A percentile compares a stretch with the other conserved stretches of the same genome.
These are phyloP conservation scores for Formica selysi DNA, from an alignment of 1,140 invertebrate species.

Conservation along the genomic window DNA sequence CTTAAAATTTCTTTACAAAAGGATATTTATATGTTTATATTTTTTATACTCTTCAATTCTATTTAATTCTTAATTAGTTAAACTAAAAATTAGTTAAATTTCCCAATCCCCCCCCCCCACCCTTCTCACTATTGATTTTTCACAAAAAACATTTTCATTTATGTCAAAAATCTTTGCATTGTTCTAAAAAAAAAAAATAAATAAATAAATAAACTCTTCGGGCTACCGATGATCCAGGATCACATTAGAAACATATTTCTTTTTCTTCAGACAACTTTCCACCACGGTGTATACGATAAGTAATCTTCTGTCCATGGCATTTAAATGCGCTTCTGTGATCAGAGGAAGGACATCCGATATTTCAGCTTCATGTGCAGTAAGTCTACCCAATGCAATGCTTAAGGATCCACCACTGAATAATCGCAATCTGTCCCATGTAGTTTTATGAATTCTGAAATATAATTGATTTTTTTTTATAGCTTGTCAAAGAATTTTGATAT, in stretches of 20 bases:
- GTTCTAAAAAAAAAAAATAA: conserved; percentile 16
- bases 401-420: conserved; percentile 90
- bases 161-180: not conserved
- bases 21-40: no score
- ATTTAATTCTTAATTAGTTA: not conserved
- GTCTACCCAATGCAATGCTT: conserved; percentile 86
- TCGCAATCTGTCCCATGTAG: conserved; percentile 90
- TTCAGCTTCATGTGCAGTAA: conserved; percentile 86
- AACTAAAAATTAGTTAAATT: conserved; percentile 19
- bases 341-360: conserved; percentile 87
- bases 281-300: conserved; percentile 91
- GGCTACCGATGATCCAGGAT: conserved; percentile 78
- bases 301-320: conserved; percentile 93
- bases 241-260: conserved; percentile 81
- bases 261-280: conserved; percentile 89
- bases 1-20: no score
- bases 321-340: conserved; percentile 91
- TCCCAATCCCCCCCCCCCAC: not conserved
- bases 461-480: conserved; percentile 16
- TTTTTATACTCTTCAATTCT: no score
- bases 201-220: not conserved
- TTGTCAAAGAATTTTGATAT: not conserved
- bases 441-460: conserved; percentile 89
- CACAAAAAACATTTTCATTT: conserved; percentile 21
- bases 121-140: conserved; percentile 7